Percentiles rank a stretch among this genome's conserved stretches.
Evolutionary conservation across 1,140 invertebrate species (phyloP).

Genomic region (Drosophila ananassae): DNA sequence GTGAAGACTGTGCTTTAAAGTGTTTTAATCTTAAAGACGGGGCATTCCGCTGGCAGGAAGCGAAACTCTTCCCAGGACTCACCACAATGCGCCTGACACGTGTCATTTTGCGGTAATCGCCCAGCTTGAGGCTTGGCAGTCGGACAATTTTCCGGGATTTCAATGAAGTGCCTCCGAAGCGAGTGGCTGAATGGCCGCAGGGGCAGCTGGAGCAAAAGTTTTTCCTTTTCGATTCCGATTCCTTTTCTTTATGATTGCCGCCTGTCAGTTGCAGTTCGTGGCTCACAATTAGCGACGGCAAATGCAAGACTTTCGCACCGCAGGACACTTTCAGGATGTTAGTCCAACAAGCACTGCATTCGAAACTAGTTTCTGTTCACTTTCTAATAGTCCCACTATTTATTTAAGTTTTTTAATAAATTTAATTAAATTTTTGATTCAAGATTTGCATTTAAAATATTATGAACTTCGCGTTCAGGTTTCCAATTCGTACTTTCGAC

Average conservation of each 20-base stretch:
- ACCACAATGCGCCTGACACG: conserved; percentile 80
- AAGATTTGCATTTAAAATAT: not conserved
- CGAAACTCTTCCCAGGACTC: conserved; percentile 38
- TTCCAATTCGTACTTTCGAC: conserved; percentile 34
- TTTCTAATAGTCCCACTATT: not conserved
- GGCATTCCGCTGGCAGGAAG: conserved; percentile 2
- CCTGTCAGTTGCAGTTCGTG: conserved; percentile 34
- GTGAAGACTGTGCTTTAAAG: conserved; percentile 18
- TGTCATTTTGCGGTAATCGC: conserved; percentile 79
- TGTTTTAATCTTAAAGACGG: conserved; percentile 36
- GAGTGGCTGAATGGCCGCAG: not conserved
- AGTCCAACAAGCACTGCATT: conserved; percentile 11
- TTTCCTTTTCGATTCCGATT: conserved; percentile 19
- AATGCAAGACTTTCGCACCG: conserved; percentile 10
- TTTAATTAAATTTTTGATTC: not conserved
- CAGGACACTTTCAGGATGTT: conserved; percentile 14
- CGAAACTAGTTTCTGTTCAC: conserved; percentile 3
- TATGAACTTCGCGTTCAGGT: conserved; percentile 14
- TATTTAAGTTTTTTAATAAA: not conserved
- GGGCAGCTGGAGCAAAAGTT: conserved; percentile 24
- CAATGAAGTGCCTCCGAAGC: conserved; percentile 10
- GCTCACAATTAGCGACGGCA: conserved; percentile 49
- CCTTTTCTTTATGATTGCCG: conserved; percentile 27
- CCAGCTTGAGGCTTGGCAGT: conserved; percentile 66
- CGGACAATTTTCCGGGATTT: conserved; percentile 46